Base-by-base conservation (phyloP, 1,140 invertebrate species). In the Drosophila kanapiae region DNA sequence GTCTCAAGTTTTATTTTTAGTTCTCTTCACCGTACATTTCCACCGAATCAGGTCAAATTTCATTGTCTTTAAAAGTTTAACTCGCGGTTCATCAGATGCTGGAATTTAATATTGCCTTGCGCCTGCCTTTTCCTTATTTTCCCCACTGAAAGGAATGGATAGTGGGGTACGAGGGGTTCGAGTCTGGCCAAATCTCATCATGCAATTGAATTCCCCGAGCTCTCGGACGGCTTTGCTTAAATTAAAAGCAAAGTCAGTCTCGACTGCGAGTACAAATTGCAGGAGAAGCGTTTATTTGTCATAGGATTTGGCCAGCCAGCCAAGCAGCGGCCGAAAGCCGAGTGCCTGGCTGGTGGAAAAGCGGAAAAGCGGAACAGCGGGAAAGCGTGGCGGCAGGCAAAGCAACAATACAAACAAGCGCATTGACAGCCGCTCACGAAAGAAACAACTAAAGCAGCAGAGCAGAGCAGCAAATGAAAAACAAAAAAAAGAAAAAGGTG, bases 271-370 rank as follows among this genome's bases (percentile, higher is more conserved):
- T 63, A 72, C 84, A 88, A 87, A 88, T 88, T 78, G 83, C 68
- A 68, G 77, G 68, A 78, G 77, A 88, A 83, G 80, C 84, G 84
- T 88, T 88, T 87, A 88, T 87, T 87, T 87, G 84, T 71, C 77
- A 88, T 80, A 77, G 84, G 84, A 87, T 88, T 87, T 87, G 85
- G 79, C 63, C 53, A 54, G 47, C 61, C 61, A 77, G 48, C 47
- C 72, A 51, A 64, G 54, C 75, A 47, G 48, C 40, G 56, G 27
- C 65, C 45, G n/a, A 78, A 56, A 31, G 58, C 33, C 23, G 65
- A 40, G 65, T 42, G 65, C 3, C 42, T 23, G 53, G 49, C 18
- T 42, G 40, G 43, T 11, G 47, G 18, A 40, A 63, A 51, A 33
- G 43, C 11, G 47, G 18, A 40, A 63, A 51, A 33, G 43, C n/a